Percentiles rank a stretch among this genome's conserved stretches.
Evolutionary conservation across 2,113 vertebrate genomes (phyloP).

Genomic region (Dissostichus mawsoni): DNA sequence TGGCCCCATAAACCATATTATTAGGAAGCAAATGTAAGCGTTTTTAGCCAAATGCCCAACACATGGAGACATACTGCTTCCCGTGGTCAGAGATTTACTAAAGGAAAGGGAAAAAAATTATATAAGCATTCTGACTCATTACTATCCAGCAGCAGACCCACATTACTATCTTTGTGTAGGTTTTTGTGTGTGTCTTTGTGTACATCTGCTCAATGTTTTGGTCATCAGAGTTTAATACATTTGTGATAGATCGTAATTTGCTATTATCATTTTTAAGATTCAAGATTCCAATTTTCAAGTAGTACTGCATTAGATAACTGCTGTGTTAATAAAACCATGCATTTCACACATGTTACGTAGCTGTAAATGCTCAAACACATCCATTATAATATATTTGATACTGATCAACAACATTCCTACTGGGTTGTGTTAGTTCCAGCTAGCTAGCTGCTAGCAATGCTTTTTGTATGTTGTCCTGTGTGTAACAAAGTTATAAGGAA

Average conservation of each 20-base stretch:
- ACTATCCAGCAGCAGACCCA: too few species aligned
- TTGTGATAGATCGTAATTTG: background rate
- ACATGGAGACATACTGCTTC: constrained; percentile 62
- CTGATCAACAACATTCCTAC: too few species aligned
- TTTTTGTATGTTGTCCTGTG: too few species aligned
- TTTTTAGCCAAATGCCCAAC: constrained; percentile 73
- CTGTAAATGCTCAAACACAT: too few species aligned
- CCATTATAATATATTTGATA: too few species aligned
- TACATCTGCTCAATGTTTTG: background rate
- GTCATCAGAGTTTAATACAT: background rate
- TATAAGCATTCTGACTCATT: background rate
- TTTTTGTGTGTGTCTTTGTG: background rate
- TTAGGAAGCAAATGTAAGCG: constrained; percentile 80
- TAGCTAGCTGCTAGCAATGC: too few species aligned
- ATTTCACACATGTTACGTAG: too few species aligned
- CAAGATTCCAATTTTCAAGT: too few species aligned
- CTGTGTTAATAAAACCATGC: too few species aligned
- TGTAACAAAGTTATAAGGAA: too few species aligned
- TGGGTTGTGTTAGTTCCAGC: too few species aligned
- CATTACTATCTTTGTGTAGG: background rate
- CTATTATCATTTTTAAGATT: background rate
- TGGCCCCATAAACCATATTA: constrained; percentile 78
- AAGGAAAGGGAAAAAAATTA: background rate
- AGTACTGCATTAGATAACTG: too few species aligned
- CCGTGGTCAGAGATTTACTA: background rate